These are phyloP conservation scores for Cylloceria caligata DNA, from an alignment of 2,888 invertebrate genomes.

Conservation along the genomic window DNA sequence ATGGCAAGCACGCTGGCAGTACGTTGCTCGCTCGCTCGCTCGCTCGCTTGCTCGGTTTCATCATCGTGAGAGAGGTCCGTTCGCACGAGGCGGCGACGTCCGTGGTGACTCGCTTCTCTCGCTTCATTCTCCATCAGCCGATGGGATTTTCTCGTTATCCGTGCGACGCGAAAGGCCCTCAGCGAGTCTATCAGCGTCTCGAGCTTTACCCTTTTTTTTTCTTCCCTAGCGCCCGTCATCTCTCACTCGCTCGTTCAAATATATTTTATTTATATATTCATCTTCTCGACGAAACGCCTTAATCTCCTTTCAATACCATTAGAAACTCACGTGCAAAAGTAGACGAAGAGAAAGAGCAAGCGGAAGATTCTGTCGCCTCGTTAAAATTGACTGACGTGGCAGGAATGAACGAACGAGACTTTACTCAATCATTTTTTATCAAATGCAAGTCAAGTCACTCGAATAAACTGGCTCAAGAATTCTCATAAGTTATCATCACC, in stretches of 20 bases:
- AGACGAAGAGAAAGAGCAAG: conserved; percentile 34
- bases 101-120: conserved; percentile 66
- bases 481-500: conserved; percentile 38
- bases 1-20: conserved; percentile 66
- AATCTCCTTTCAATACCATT: conserved; percentile 67
- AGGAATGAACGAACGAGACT: conserved; percentile 47
- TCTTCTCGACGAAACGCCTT: conserved; percentile 67
- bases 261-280: conserved; percentile 49
- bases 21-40: conserved; percentile 45
- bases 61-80: conserved; percentile 67
- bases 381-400: conserved; percentile 69
- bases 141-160: conserved; percentile 75
- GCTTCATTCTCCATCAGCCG: conserved; percentile 44
- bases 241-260: conserved; percentile 45
- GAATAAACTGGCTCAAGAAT: conserved; percentile 23
- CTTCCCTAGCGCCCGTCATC: conserved; percentile 29
- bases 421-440: conserved; percentile 35
- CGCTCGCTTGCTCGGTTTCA: conserved; percentile 47
- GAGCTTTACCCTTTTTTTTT: conserved; percentile 33
- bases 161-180: conserved; percentile 60
- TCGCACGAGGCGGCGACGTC: conserved; percentile 64
- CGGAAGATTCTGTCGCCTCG: conserved; percentile 62
- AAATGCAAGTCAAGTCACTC: not conserved
- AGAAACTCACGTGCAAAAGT: conserved; percentile 46
- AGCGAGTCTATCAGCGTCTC: conserved; percentile 65